These are phyloP conservation scores for Entomobrya proxima DNA, from an alignment of 2,888 invertebrate species.

Conservation along the genomic window DNA sequence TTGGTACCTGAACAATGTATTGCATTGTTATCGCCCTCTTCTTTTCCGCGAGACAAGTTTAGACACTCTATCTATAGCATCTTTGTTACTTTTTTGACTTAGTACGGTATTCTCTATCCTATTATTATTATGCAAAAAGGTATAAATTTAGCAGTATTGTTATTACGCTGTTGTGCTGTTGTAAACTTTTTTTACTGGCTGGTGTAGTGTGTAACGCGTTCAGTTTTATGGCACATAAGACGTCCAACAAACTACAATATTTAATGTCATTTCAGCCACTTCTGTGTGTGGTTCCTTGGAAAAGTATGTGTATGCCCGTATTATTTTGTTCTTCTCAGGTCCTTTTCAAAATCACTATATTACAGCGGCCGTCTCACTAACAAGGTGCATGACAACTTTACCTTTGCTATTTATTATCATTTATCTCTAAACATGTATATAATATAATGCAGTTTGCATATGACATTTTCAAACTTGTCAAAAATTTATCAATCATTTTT, in stretches of 20 bases:
- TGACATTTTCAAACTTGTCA: no score
- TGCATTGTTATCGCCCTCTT: neutral
- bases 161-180: neutral
- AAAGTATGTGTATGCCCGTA: no score
- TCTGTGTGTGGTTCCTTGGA: neutral
- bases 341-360: no score
- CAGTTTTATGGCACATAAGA: constrained; percentile 20
- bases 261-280: constrained; percentile 12
- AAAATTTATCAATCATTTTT: no score
- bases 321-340: no score
- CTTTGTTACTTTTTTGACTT: constrained; percentile 18
- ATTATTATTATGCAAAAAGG: constrained; percentile 18
- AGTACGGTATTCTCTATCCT: no score
- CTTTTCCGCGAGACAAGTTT: constrained; percentile 3
- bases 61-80: neutral
- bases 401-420: neutral
- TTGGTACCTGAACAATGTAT: neutral
- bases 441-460: no score
- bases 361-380: no score
- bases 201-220: constrained; percentile 3
- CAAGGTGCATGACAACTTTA: neutral
- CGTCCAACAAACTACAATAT: constrained; percentile 1
- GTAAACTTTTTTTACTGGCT: no score
- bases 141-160: neutral
- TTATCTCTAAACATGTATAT: no score